Evolutionary conservation across 2,797 vertebrate species (phyloP).

Genomic region (Garrulus glandarius): DNA sequence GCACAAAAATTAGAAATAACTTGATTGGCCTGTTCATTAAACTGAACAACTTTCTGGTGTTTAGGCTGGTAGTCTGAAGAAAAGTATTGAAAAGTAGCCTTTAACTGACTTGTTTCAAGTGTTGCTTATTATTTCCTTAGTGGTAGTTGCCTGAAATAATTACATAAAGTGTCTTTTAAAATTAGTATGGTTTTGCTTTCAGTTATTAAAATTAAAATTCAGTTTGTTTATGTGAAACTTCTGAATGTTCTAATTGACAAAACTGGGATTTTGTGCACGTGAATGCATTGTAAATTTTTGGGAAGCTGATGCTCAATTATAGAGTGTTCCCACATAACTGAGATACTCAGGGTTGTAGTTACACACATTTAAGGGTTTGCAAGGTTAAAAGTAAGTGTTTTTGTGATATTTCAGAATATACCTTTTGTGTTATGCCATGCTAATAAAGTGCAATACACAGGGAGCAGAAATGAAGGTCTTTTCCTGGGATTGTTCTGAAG

Average conservation of each 20-base stretch:
- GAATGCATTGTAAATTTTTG: neutral
- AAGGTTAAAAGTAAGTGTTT: neutral
- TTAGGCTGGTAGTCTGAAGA: neutral
- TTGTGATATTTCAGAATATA: neutral
- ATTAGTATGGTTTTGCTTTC: neutral
- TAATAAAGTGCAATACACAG: neutral
- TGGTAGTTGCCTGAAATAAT: slow-evolving; percentile 8
- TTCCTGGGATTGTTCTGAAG: neutral
- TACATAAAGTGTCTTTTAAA: neutral
- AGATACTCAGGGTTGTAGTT: neutral
- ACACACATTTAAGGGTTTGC: neutral
- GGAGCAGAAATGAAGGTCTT: neutral
- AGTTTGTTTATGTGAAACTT: neutral
- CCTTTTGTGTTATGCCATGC: neutral
- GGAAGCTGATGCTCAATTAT: neutral
- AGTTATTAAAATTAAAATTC: slow-evolving; percentile 11
- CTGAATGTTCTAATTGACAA: neutral
- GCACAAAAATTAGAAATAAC: neutral
- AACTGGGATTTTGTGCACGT: neutral
- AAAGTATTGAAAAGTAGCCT: slow-evolving; percentile 20
- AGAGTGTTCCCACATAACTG: neutral
- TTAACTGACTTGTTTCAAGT: slow-evolving; percentile 51
- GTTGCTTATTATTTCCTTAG: slow-evolving; percentile 27
- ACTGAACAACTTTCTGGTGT: neutral
- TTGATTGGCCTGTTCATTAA: neutral